These are phyloP conservation scores for Amphimedon queenslandica DNA, from an alignment of 37 sponge, comb jelly and placozoan genomes.

Conservation along the genomic window DNA sequence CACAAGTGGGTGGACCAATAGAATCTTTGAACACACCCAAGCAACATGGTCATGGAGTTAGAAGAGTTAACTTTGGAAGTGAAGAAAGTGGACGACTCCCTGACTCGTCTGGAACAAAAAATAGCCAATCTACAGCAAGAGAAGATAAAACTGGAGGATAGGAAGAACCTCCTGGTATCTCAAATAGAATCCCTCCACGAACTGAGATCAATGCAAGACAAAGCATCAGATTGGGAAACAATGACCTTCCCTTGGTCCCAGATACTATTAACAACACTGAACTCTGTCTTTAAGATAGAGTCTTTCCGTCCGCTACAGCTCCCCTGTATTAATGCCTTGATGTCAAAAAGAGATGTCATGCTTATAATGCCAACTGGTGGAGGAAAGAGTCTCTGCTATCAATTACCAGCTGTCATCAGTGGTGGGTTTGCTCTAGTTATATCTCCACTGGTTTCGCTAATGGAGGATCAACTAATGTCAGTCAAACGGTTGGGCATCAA, in stretches of 20 bases:
- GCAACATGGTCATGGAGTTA: too few species aligned
- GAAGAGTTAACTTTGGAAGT: too few species aligned
- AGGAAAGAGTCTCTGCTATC: conserved; percentile 97
- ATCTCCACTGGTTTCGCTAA: conserved; percentile 90
- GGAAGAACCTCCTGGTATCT: conserved; percentile 12
- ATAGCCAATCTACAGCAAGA: conserved; percentile 14
- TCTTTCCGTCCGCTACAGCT: conserved; percentile 78
- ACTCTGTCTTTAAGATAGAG: conserved; percentile 40
- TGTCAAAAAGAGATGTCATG: conserved; percentile 72
- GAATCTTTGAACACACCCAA: too few species aligned
- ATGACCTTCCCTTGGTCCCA: conserved; percentile 57
- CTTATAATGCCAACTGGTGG: conserved; percentile 98
- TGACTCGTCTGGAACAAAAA: conserved; percentile 14
- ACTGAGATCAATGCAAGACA: too few species aligned
- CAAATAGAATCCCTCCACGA: conserved; percentile 19
- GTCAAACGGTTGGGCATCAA: conserved; percentile 57
- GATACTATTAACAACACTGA: conserved; percentile 13
- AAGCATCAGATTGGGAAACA: conserved; percentile 69
- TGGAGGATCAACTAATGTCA: conserved; percentile 90
- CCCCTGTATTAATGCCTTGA: conserved; percentile 71
- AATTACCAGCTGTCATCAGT: conserved; percentile 75
- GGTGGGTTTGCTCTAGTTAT: conserved; percentile 86
- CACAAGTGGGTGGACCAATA: too few species aligned
- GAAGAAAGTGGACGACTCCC: background rate
- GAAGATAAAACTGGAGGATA: conserved; percentile 36